phyloP scores from a whole-genome alignment of 2,888 invertebrate species.

The Aporophyla nigra region DNA sequence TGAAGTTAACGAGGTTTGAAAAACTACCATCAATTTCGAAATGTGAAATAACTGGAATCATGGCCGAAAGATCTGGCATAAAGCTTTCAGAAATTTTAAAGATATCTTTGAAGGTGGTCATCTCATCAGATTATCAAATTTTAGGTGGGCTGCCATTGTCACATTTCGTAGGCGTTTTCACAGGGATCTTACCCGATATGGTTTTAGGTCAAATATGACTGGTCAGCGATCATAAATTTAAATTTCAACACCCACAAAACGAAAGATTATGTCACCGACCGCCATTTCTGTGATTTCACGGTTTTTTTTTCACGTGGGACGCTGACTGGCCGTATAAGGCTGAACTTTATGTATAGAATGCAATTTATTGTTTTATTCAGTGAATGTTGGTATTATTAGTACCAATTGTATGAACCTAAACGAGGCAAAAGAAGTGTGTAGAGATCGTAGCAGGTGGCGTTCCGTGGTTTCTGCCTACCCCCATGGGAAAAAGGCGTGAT shows the following conservation, averaged over 20 bases:
- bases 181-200: constrained; percentile 63
- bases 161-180: constrained; percentile 55
- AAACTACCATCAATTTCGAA: background rate
- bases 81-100: background rate
- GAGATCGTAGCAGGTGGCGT: too few species aligned
- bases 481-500: too few species aligned
- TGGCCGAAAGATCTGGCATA: background rate
- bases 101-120: background rate
- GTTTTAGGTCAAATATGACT: constrained; percentile 61
- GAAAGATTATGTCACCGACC: constrained; percentile 64
- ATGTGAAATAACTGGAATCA: background rate
- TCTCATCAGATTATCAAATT: constrained; percentile 25
- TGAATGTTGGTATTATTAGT: constrained; percentile 27
- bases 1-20: background rate
- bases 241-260: constrained; percentile 67
- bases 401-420: too few species aligned
- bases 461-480: too few species aligned
- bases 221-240: constrained; percentile 63
- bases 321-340: constrained; percentile 46
- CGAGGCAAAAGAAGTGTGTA: too few species aligned
- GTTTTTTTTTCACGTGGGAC: constrained; percentile 55
- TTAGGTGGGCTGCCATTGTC: constrained; percentile 52
- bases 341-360: constrained; percentile 44
- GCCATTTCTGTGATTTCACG: constrained; percentile 60
- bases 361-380: constrained; percentile 29